Conservation (phyloP, 2,888 invertebrate genomes). For the Hylaea fasciaria region DNA sequence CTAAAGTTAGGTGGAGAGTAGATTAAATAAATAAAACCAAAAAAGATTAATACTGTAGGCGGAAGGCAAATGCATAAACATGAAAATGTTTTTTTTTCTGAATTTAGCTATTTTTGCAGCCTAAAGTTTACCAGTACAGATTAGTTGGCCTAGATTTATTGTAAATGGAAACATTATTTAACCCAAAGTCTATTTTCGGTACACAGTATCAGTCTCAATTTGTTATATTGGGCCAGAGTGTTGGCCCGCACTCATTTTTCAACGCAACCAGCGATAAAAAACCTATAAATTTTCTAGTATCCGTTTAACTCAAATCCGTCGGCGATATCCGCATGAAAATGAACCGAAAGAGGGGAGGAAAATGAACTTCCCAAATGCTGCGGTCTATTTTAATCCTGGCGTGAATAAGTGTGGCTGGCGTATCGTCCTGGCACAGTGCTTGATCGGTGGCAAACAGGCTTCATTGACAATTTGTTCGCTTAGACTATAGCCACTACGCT, state of each 20-base stretch:
- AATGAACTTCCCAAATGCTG: constrained; percentile 25
- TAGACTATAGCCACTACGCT: no score
- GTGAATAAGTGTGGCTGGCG: constrained; percentile 14
- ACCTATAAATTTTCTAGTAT: constrained; percentile 36
- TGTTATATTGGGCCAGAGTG: constrained; percentile 20
- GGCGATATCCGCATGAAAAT: constrained; percentile 29
- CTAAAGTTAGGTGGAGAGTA: no score
- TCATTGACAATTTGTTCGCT: neutral
- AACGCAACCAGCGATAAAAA: constrained; percentile 31
- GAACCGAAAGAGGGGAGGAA: constrained; percentile 15
- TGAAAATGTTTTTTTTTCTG: neutral
- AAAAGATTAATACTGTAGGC: no score
- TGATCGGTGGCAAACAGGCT: neutral
- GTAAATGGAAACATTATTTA: neutral
- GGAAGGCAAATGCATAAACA: neutral
- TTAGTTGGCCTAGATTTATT: constrained; percentile 5
- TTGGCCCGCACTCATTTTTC: constrained; percentile 26
- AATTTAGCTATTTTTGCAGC: no score
- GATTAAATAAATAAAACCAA: no score
- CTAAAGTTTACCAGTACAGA: neutral
- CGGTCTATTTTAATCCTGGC: constrained; percentile 20
- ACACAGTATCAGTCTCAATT: constrained; percentile 19
- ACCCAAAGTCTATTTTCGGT: neutral
- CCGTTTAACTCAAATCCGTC: constrained; percentile 35
- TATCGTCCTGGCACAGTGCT: constrained; percentile 13